Conservation (phyloP, 2,797 vertebrate species). For the Trachurus trachurus region DNA sequence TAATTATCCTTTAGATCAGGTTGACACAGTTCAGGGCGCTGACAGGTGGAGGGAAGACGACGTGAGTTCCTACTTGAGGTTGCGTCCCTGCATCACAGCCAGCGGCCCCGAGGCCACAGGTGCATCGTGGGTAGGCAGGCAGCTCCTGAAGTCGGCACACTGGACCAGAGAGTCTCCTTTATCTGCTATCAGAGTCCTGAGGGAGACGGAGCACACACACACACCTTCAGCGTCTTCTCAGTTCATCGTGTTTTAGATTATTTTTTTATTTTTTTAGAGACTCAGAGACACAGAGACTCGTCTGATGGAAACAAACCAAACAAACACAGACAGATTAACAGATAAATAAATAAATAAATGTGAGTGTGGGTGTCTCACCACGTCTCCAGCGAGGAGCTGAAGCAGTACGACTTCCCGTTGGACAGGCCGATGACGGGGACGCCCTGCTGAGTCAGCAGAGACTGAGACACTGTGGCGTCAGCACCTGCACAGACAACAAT, state of each 20-base stretch:
- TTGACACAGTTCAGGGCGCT: too few relatives aligned
- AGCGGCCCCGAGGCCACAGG: constrained; percentile 93
- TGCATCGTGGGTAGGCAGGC: constrained; percentile 91
- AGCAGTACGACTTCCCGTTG: constrained; percentile 96
- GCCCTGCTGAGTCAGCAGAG: constrained; percentile 95
- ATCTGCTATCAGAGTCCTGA: constrained; percentile 96
- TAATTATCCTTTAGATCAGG: too few relatives aligned
- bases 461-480: constrained; percentile 92
- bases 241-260: too few relatives aligned
- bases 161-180: constrained; percentile 94
- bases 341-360: background rate
- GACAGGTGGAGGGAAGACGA: background rate
- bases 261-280: too few relatives aligned
- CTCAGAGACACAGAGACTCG: background rate
- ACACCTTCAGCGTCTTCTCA: too few relatives aligned
- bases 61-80: constrained; percentile 88
- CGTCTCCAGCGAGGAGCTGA: constrained; percentile 92
- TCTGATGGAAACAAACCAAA: background rate
- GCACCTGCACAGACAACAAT: constrained; percentile 82
- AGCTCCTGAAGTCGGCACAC: constrained; percentile 96
- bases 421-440: constrained; percentile 94
- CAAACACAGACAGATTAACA: background rate
- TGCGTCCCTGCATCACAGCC: constrained; percentile 94
- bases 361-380: constrained; percentile 87
- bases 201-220: background rate